Evolutionary conservation across 2,797 vertebrate genomes (phyloP), one percentile per base, ranked within the genome.

Genomic region (Cetoscarus ocellatus): DNA sequence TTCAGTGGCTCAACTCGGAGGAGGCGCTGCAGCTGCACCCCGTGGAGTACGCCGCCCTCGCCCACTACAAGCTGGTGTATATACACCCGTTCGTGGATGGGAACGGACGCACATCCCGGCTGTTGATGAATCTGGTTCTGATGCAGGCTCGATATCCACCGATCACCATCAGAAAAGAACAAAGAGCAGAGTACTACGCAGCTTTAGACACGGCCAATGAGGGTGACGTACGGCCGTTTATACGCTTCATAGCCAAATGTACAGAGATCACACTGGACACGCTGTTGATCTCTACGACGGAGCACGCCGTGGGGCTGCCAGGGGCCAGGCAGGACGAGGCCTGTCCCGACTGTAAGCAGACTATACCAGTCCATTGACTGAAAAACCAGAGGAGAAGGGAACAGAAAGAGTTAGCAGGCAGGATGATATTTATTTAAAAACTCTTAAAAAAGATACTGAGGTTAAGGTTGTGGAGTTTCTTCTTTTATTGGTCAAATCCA

Each of bases 41-140:
- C 0, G 98, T 99, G 56, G 98, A 99, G 82, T 96, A 97, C 0
- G 96, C 97, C 0, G 98, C 98, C 0, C 84, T 99, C 5, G 96
- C 96, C 11, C 98, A 99, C 79, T 99, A 99, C 88, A 99, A 99
- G 80, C 92, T 99, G 36, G 98, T 99, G 1, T 99, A 99, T 36
- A 95, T 99, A 72, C 98, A 99, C 74, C 98, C 98, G 0, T 99
- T 99, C 34, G 91, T 97, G 0, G 98, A 99, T 0, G 98, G 98
- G 58, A 99, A 99, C 0, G 98, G 98, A 0, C 94, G 98, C 86
- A 99, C 97, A 0, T 97, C 98, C 0, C 95, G 98, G 10, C 93
- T 99, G 75, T 89, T 99, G 1, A 99, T 99, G 98, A 99, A 99
- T 92, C 94, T 99, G 1, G 96, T 96, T 36, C 92, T 99, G 18